Evolutionary conservation across 2,797 vertebrate genomes (phyloP).

Genomic region (Propithecus perrieri): DNA sequence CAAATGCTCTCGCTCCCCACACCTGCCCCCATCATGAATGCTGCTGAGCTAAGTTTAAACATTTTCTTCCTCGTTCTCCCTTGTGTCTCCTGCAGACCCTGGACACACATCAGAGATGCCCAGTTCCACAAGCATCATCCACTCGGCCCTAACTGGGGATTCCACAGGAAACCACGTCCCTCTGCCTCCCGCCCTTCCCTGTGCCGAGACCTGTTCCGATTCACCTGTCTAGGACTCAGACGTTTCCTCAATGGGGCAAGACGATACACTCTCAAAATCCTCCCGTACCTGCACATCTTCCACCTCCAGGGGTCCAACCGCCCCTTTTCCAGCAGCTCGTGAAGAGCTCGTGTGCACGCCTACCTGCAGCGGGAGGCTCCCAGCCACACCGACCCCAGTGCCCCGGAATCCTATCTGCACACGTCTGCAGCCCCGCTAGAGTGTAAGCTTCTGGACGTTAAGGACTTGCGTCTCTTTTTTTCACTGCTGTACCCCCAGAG

Average conservation of each 20-base stretch:
- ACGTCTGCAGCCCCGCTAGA: too few relatives aligned
- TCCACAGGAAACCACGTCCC: fast-evolving
- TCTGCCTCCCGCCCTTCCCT: background rate
- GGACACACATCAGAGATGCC: fast-evolving
- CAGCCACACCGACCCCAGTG: background rate
- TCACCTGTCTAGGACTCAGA: background rate
- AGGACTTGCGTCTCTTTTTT: background rate
- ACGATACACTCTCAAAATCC: background rate
- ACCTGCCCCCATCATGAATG: fast-evolving
- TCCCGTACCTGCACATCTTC: fast-evolving
- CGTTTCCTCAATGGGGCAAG: fast-evolving
- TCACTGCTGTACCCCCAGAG: background rate
- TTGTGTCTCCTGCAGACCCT: background rate
- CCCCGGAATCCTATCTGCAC: fast-evolving
- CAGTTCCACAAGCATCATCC: fast-evolving
- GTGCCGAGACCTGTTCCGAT: background rate
- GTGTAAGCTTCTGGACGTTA: background rate
- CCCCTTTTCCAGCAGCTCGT: fast-evolving
- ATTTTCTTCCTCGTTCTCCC: fast-evolving
- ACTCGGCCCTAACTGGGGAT: fast-evolving
- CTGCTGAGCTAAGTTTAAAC: fast-evolving
- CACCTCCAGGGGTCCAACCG: background rate
- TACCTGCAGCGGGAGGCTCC: background rate
- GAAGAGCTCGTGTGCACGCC: background rate
- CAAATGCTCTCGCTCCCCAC: background rate